Conservation (phyloP, 2,797 vertebrate genomes). For the Adelosebastes latens region DNA sequence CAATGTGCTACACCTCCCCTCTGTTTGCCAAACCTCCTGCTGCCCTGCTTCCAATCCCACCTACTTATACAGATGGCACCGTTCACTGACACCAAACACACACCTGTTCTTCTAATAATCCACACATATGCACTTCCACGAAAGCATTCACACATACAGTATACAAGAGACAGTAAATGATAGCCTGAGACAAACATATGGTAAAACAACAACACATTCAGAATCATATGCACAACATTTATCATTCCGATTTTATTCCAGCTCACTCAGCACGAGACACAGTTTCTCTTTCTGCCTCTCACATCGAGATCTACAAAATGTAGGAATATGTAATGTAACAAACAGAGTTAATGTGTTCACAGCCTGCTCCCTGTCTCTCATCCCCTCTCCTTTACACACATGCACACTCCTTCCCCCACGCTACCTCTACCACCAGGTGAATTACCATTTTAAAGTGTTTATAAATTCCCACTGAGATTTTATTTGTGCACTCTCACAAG, state of each 20-base stretch:
- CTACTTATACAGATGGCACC: slow-evolving; percentile 66
- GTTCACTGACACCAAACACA: slow-evolving; percentile 20
- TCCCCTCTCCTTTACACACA: slow-evolving; percentile 9
- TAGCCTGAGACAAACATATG: slow-evolving; percentile 25
- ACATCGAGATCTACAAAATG: background rate
- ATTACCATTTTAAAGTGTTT: slow-evolving; percentile 10
- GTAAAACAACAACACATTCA: slow-evolving; percentile 8
- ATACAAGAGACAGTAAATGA: slow-evolving; percentile 11
- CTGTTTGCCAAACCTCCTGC: slow-evolving; percentile 43
- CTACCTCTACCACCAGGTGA: background rate
- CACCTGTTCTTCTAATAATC: slow-evolving; percentile 6
- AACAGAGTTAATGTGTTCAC: background rate
- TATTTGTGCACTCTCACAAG: background rate
- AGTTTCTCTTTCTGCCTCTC: background rate
- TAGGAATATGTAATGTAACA: background rate
- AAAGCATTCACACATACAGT: slow-evolving; percentile 8
- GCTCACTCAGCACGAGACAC: background rate
- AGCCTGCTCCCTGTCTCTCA: background rate
- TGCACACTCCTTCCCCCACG: background rate
- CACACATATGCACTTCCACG: background rate
- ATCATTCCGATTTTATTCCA: slow-evolving; percentile 33
- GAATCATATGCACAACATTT: slow-evolving; percentile 13
- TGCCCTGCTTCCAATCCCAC: slow-evolving; percentile 57
- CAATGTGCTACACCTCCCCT: slow-evolving; percentile 32
- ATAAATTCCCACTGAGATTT: slow-evolving; percentile 1